These are phyloP conservation scores for Mastomys natalensis DNA, from an alignment of 2,113 vertebrate species.

Conservation along the genomic window DNA sequence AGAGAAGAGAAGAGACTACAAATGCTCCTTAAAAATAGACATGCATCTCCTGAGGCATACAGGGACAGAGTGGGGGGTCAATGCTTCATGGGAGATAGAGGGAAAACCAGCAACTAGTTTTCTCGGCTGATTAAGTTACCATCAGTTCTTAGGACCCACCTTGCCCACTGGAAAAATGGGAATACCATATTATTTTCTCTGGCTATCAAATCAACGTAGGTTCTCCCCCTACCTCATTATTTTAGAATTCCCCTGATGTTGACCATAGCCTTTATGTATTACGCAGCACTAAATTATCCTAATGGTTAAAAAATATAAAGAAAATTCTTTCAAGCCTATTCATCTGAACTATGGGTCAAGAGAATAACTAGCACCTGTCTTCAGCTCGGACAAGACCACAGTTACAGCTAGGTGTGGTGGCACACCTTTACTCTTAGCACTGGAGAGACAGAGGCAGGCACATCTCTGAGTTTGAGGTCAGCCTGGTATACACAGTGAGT, in stretches of 20 bases:
- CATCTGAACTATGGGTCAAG: not conserved
- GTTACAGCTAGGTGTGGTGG: not conserved
- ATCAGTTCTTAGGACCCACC: not conserved
- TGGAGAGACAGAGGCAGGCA: not conserved
- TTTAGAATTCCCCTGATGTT: slow-evolving; percentile 30
- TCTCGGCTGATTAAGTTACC: not conserved
- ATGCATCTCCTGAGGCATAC: slow-evolving; percentile 40
- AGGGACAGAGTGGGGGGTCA: not conserved
- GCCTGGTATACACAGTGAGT: not conserved
- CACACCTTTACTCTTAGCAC: not conserved
- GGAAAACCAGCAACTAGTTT: not conserved
- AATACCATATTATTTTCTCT: not conserved
- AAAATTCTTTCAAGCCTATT: not conserved
- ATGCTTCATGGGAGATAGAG: not conserved
- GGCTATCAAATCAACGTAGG: not conserved
- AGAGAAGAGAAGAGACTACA: slow-evolving; percentile 75
- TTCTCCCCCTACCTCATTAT: not conserved
- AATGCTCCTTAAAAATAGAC: slow-evolving; percentile 56
- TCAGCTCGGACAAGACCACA: not conserved
- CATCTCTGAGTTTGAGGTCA: not conserved
- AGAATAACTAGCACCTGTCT: not conserved
- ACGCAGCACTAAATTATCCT: slow-evolving; percentile 1
- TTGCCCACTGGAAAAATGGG: not conserved
- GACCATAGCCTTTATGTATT: not conserved
- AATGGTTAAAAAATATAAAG: not conserved